phyloP scores from a whole-genome alignment of 2,797 vertebrate genomes.

The Tachyglossus aculeatus region DNA sequence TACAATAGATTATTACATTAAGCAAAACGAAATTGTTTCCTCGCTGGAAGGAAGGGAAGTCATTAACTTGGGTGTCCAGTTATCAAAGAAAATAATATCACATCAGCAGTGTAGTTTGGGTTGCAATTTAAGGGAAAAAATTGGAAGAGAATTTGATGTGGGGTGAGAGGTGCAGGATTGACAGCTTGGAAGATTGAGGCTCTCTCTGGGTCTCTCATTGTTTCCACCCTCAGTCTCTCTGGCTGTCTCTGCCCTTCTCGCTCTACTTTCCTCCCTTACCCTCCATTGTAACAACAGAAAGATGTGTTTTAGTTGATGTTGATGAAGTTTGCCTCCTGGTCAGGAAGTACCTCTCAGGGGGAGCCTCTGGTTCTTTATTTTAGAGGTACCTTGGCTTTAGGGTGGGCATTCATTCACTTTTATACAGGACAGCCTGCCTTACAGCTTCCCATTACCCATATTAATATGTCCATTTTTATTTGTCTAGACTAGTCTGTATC shows the following conservation, averaged over 20 bases:
- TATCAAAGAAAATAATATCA: conserved; percentile 40
- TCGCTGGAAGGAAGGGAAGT: conserved; percentile 1
- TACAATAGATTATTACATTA: conserved; percentile 10
- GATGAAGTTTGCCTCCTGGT: too few species aligned
- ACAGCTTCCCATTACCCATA: too few species aligned
- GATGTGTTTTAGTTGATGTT: too few species aligned
- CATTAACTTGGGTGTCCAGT: conserved; percentile 28
- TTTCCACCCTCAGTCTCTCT: neutral
- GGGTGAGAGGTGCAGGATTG: conserved; percentile 21
- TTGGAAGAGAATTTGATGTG: conserved; percentile 25
- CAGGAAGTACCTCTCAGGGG: too few species aligned
- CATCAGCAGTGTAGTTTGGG: conserved; percentile 45
- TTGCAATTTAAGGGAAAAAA: conserved; percentile 53
- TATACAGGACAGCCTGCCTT: too few species aligned
- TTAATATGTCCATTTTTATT: too few species aligned
- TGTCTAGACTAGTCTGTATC: too few species aligned
- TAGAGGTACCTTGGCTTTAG: too few species aligned
- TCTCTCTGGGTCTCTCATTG: neutral
- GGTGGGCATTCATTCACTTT: too few species aligned
- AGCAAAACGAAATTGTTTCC: conserved; percentile 31
- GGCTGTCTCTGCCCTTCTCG: neutral
- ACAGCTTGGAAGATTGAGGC: conserved; percentile 1
- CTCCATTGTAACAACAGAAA: too few species aligned
- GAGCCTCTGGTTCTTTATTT: too few species aligned
- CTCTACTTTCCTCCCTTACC: too few species aligned